These are phyloP conservation scores for Eucriotettix oculatus DNA, from an alignment of 2,888 invertebrate genomes.

Conservation along the genomic window DNA sequence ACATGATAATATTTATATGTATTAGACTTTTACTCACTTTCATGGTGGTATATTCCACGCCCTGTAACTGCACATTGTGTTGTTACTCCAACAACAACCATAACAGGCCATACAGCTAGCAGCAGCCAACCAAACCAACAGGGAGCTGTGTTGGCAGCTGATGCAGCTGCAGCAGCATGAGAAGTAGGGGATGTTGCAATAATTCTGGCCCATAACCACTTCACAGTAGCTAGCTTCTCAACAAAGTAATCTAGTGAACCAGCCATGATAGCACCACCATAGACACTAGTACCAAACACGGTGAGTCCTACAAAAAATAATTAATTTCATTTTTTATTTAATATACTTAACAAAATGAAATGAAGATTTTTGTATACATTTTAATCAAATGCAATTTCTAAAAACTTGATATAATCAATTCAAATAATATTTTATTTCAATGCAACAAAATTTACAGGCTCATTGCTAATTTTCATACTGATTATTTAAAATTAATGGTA, in stretches of 20 bases:
- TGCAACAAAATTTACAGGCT: no score
- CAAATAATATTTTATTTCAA: no score
- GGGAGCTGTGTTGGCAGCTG: conserved; percentile 33
- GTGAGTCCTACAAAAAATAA: conserved; percentile 35
- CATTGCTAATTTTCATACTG: no score
- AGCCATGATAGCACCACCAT: conserved; percentile 56
- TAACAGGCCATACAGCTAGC: conserved; percentile 54
- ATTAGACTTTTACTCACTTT: conserved; percentile 28
- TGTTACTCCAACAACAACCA: conserved; percentile 46
- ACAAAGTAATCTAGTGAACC: conserved; percentile 58
- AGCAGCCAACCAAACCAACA: conserved; percentile 61
- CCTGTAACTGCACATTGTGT: conserved; percentile 55
- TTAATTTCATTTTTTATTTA: no score
- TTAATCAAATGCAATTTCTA: no score
- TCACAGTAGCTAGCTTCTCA: conserved; percentile 49
- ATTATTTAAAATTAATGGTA: no score
- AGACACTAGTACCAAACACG: conserved; percentile 56
- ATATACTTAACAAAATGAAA: no score
- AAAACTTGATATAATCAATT: no score
- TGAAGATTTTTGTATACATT: no score
- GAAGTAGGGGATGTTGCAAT: no score
- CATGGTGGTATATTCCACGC: conserved; percentile 43
- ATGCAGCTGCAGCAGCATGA: conserved; percentile 22
- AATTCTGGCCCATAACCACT: conserved; percentile 54
- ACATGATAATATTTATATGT: no score